Evolutionary conservation across 1,140 invertebrate species (phyloP).

Genomic region (Ceratoteleas bidentatus): DNA sequence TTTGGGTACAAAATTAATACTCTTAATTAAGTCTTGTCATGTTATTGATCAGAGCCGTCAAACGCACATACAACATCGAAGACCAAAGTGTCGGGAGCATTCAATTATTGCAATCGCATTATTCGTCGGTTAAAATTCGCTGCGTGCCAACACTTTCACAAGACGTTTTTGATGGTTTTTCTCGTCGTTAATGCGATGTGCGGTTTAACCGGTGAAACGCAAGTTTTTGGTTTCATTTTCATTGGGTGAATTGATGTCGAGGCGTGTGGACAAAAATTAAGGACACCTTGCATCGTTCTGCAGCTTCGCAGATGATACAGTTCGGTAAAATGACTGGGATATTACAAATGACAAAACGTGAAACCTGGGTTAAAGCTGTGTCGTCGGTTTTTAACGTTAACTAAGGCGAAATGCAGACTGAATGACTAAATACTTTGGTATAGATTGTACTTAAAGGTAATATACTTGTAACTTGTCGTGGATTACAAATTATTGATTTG

Average conservation of each 20-base stretch:
- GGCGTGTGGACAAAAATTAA: constrained; percentile 35
- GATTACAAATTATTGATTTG: neutral
- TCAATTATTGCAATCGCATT: constrained; percentile 21
- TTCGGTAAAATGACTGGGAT: constrained; percentile 12
- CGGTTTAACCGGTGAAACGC: constrained; percentile 13
- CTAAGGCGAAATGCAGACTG: neutral
- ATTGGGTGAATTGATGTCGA: constrained; percentile 34
- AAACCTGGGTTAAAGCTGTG: neutral
- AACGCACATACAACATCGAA: constrained; percentile 25
- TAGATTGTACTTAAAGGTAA: too few species aligned
- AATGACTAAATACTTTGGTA: constrained; percentile 1
- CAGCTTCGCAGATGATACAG: constrained; percentile 11
- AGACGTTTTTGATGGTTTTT: constrained; percentile 20
- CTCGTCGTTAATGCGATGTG: constrained; percentile 14
- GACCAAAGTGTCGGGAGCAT: constrained; percentile 7
- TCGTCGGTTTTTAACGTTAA: neutral
- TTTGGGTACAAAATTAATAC: constrained; percentile 66
- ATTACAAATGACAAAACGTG: constrained; percentile 6
- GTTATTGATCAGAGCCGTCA: constrained; percentile 46
- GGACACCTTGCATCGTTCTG: constrained; percentile 28
- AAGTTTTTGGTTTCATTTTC: constrained; percentile 45
- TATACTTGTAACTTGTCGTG: too few species aligned
- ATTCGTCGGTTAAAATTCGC: constrained; percentile 16
- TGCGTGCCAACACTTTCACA: constrained; percentile 12
- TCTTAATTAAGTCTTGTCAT: constrained; percentile 66